Evolutionary conservation across 1,140 invertebrate genomes (phyloP), one percentile per base, ranked within the genome.

Genomic region (Atta colombica): DNA sequence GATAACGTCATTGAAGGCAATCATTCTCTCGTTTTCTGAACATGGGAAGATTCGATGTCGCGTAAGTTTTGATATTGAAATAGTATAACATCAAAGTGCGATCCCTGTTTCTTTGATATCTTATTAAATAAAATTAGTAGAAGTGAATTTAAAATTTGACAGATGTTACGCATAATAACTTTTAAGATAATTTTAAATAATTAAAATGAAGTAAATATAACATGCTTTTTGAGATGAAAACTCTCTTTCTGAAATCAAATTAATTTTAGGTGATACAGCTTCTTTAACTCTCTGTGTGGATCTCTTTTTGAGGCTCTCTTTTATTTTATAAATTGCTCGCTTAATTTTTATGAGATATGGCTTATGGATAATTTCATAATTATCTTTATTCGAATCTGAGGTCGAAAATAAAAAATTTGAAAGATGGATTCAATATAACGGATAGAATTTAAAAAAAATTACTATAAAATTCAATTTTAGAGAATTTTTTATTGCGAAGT

Each of bases 1-100:
- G 55, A 69, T 77, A 55, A 85, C 61, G 51, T 16, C 39, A 10
- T 31, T 74, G 55, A 61, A 60, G 14, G 55, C 35, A 60, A 72
- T 82, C 35, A 31, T 31, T 82, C 69, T 45, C 18, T 25, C 21
- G 16, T 58, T 58, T 25, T 81, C 66, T 39, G n/a, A 14, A 21
- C 53, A 14, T 18, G 28, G 12, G 16, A 71, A 81, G 49, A 71
- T 53, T 78, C 65, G 65, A 39, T 39, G 53, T 16, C 21, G 21
- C 60, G 28, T 5, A 10, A 51, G n/a, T 31, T 18, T 31, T 7
- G 18, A 51, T 49, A 51, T 49, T 78, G 12, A 31, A 74, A 12
- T n/a, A 31, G 10, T 12, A 45, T 45, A 45, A 60, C 16, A 7
- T 31, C n/a, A 8, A 12, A 28, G 10, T 14, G 39, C 25, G 39